Base-by-base conservation (phyloP, 2,113 vertebrate genomes). In the Columba livia region DNA sequence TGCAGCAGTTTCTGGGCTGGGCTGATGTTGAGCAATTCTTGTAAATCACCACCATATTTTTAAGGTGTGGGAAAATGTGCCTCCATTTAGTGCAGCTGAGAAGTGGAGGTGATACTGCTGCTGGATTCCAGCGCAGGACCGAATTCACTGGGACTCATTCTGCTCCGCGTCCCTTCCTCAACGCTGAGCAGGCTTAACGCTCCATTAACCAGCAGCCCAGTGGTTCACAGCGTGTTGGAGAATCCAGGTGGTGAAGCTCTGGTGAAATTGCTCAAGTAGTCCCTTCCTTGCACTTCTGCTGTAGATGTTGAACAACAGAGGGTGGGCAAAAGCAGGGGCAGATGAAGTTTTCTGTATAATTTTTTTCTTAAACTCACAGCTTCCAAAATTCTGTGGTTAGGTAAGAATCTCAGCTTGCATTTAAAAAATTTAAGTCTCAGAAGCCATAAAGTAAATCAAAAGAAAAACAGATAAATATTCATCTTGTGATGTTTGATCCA, bases 371-470 rank as follows among this genome's bases (percentile, higher is more conserved):
- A 80, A 83, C 53, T 78, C 79, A 62, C n/a, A 53, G 88, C 82
- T 90, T 96, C 85, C 88, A 95, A 84, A 88, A 75, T 79, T 48
- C 75, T 84, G 90, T 79, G 94, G 92, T 84, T 92, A 93, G 75
- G 75, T 74, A 85, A 93, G 91, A 93, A 93, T 93, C 57, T 86
- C 75, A 25, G 5, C 79, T 90, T 96, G 92, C 82, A 90, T 96
- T 94, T 92, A 83, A 94, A 96, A 96, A 96, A 93, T 80, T 47
- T 74, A 85, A 91, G 71, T 93, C 88, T 91, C 67, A 92, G 90
- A 95, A 95, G 75, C 72, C 72, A 92, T 89, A 86, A 95, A 94
- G 65, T 86, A 96, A 97, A 96, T 96, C 69, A 97, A 96, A 95
- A 91, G 89, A 74, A 95, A 94, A 91, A 16, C 85, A 94, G 83